Evolutionary conservation across 2,888 invertebrate genomes (phyloP).

Genomic region (Drosophila cognata): DNA sequence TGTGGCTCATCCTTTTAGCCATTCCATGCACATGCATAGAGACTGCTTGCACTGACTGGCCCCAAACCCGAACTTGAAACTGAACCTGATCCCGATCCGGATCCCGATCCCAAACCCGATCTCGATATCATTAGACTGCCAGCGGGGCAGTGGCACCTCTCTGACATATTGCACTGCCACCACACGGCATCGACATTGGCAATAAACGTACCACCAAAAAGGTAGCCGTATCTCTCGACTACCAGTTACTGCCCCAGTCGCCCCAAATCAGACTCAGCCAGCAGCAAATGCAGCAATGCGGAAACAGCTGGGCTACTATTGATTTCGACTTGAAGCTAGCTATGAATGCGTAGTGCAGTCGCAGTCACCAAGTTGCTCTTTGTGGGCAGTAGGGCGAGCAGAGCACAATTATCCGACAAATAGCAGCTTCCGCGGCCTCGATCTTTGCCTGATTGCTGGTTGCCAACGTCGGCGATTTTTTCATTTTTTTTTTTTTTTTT

Average conservation of each 20-base stretch:
- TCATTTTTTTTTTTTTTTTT: not conserved
- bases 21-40: conserved; percentile 9
- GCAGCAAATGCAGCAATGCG: conserved; percentile 39
- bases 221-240: conserved; percentile 8
- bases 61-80: conserved; percentile 12
- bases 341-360: conserved; percentile 18
- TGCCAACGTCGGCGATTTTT: conserved; percentile 41
- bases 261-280: conserved; percentile 17
- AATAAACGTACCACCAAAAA: conserved; percentile 55
- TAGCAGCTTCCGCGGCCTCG: conserved; percentile 75
- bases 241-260: conserved; percentile 17
- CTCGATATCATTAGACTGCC: conserved; percentile 66
- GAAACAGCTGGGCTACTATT: conserved; percentile 34
- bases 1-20: conserved; percentile 35
- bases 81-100: not conserved
- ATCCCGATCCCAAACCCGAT: not conserved
- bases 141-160: conserved; percentile 65
- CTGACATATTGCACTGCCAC: conserved; percentile 47
- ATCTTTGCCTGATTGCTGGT: conserved; percentile 61
- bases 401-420: conserved; percentile 72
- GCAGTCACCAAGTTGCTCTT: not conserved
- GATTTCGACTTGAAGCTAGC: conserved; percentile 12
- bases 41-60: conserved; percentile 23
- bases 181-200: conserved; percentile 39
- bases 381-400: conserved; percentile 46